Base-by-base conservation (phyloP, 2,888 invertebrate species). In the Spatulosminthurus flaviceps region DNA sequence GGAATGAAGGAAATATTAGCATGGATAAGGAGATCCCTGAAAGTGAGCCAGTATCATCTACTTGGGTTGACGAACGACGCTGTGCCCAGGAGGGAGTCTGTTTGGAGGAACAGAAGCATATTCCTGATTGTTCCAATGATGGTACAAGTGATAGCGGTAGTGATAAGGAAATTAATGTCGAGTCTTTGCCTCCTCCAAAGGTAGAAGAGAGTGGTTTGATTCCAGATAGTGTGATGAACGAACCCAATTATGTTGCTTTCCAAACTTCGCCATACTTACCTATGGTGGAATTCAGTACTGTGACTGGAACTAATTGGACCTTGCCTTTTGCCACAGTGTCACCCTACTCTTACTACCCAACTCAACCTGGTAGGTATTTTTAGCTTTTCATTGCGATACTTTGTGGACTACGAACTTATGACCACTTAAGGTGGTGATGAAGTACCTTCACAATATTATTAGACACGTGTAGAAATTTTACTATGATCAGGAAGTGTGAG, bases 291-390 rank as follows among this genome's bases (percentile, higher is more conserved):
- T 41, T 29, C n/a, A 71, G 22, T 26, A 42, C 42, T 43, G 24
- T 73, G 2, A 7, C 73, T 73, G 73, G 73, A 73, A 73, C 73
- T 5, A 73, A 73, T 73, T 51, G 51, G 73, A 43, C 73, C 26
- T n/a, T 29, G 28, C 73, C 61, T 21, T 75, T 29, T 22, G 21
- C 11, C 16, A 28, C n/a, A 22, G 29, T 19, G 22, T 21, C 41
- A 61, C 64, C 75, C 2, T 75, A 64, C 29, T 21, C 75, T 11
- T 75, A 28, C 75, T 64, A 60, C 29, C 51, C 13, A 21, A 60
- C 24, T 1, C 24, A 51, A 21, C 19, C 75, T 60, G 75, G 75
- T 75, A 5, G 21, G 19, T 42, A 24, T 71, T 29, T 67, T 28
- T 22, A 41, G n/a, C 16, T 22, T 0, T 22, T n/a, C 28, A 70